phyloP scores from a whole-genome alignment of 2,113 vertebrate species.

The Hippocampus guttulatus region DNA sequence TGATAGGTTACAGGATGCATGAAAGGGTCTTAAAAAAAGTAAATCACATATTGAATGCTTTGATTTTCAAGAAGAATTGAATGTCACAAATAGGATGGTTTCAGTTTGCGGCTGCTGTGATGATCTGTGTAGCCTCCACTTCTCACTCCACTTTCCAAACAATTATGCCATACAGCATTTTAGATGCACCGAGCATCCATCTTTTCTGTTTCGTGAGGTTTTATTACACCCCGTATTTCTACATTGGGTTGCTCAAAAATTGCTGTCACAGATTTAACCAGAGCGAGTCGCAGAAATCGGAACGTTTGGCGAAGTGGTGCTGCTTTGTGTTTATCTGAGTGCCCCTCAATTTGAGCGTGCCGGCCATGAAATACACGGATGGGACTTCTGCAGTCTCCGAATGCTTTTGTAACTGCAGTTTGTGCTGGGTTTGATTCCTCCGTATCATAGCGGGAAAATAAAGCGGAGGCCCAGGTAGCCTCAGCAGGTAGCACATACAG shows the following conservation, averaged over 20 bases:
- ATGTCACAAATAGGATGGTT: too few relatives aligned
- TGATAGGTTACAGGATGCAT: too few relatives aligned
- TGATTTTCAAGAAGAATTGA: too few relatives aligned
- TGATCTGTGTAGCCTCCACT: too few relatives aligned
- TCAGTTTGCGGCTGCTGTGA: too few relatives aligned
- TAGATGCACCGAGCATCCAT: too few relatives aligned
- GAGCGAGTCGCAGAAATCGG: background rate
- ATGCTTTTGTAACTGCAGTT: background rate
- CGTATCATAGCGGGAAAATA: constrained; percentile 17
- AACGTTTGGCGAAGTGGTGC: background rate
- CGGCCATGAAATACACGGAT: background rate
- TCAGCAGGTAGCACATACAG: constrained; percentile 40
- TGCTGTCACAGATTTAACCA: background rate
- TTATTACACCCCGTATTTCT: too few relatives aligned
- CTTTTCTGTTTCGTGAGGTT: too few relatives aligned
- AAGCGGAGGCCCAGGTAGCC: constrained; percentile 26
- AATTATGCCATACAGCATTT: too few relatives aligned
- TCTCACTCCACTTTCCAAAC: too few relatives aligned
- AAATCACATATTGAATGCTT: too few relatives aligned
- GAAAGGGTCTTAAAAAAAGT: too few relatives aligned
- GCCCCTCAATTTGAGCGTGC: background rate
- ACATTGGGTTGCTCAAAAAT: background rate
- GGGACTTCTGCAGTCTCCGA: background rate
- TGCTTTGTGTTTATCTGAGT: background rate
- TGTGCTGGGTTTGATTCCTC: constrained; percentile 10